phyloP scores from a whole-genome alignment of 2,113 vertebrate genomes.

The Kobus ellipsiprymnus region DNA sequence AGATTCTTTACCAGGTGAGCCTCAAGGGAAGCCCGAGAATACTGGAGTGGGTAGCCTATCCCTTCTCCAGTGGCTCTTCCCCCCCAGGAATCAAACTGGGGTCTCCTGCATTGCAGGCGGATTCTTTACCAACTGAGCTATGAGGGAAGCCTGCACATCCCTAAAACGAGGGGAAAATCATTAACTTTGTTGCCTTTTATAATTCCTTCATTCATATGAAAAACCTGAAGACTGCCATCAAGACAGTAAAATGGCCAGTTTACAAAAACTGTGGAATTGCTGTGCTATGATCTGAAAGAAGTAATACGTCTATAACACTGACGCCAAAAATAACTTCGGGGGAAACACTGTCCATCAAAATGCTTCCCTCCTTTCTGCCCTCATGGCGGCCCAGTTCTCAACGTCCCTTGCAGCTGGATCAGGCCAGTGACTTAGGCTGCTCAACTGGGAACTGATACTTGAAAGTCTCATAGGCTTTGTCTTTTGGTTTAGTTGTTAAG shows the following conservation, averaged over 20 bases:
- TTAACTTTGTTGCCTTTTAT: neutral
- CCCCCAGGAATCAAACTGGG: too few species aligned
- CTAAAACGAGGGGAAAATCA: constrained; percentile 69
- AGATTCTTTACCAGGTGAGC: too few species aligned
- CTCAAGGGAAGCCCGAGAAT: too few species aligned
- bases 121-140: too few species aligned
- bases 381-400: neutral
- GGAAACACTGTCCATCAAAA: neutral
- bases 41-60: too few species aligned
- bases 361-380: neutral
- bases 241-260: neutral
- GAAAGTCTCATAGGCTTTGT: too few species aligned
- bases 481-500: too few species aligned
- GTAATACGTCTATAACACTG: neutral
- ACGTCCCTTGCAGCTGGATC: neutral
- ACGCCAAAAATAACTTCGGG: neutral
- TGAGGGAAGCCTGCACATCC: constrained; percentile 78
- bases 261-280: neutral
- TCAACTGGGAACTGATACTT: too few species aligned
- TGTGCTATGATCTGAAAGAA: neutral
- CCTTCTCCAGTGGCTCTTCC: too few species aligned
- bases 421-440: neutral
- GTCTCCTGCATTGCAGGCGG: too few species aligned
- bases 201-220: neutral
- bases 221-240: neutral